A percentile compares a stretch with the other conserved stretches of the same genome.
phyloP scores from a whole-genome alignment of 53 echinoderm and acorn worm species.

The Temnopleurus reevesii region DNA sequence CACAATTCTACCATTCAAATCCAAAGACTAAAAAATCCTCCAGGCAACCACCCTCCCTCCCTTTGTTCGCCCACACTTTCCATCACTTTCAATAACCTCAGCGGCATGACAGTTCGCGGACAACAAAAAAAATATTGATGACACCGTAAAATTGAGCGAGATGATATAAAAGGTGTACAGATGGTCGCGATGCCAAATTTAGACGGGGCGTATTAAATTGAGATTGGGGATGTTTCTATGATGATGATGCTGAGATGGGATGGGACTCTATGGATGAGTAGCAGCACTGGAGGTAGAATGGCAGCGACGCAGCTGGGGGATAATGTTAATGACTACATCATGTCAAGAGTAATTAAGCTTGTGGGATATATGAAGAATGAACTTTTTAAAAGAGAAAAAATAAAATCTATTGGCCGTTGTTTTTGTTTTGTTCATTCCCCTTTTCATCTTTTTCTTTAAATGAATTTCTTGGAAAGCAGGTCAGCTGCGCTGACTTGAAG shows the following conservation, averaged over 20 bases:
- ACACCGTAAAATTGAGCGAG: constrained; percentile 38
- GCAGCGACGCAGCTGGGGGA: constrained; percentile 24
- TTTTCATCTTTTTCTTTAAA: too few species aligned
- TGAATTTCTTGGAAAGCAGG: too few species aligned
- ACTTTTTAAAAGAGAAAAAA: background rate
- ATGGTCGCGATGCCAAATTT: constrained; percentile 26
- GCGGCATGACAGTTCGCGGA: constrained; percentile 17
- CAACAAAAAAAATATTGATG: constrained; percentile 26
- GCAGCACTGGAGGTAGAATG: background rate
- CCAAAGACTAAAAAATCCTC: too few species aligned
- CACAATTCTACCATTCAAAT: too few species aligned
- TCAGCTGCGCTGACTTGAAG: too few species aligned
- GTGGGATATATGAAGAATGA: background rate
- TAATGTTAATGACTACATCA: background rate
- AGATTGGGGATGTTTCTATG: background rate
- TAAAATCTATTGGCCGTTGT: too few species aligned
- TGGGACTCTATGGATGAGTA: too few species aligned
- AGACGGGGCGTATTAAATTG: constrained; percentile 24
- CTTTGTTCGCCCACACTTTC: constrained; percentile 24
- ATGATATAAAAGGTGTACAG: constrained; percentile 14
- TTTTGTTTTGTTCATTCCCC: background rate
- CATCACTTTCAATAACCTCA: background rate
- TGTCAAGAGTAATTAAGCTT: background rate
- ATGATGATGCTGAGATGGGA: background rate
- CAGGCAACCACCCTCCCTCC: background rate